Evolutionary conservation across 2,888 invertebrate species (phyloP), one percentile per base, ranked within the genome.

Genomic region (Lasioglossum oenotherae): DNA sequence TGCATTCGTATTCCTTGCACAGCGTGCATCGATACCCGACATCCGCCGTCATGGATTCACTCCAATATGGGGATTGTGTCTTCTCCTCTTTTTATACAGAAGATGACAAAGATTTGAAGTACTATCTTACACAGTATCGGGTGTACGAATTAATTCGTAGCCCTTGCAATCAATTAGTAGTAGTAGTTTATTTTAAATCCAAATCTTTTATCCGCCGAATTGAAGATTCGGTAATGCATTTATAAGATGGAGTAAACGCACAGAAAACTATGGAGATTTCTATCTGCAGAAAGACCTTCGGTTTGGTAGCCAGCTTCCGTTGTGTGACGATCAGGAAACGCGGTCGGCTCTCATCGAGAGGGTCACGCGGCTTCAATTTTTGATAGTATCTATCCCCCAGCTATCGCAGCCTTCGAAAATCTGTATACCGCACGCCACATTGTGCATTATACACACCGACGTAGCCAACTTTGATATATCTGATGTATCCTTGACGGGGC

Each of bases 321-420:
- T 31, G 19, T 35, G 35, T 16, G 19, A 67, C 19, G 19, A 67
- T 67, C 35, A 67, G 35, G 67, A 67, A 67, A 67, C 35, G 27
- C 8, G 19, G 67, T 35, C 64, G 6, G 64, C 31, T 31, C 35
- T 78, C 80, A 67, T 49, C 57, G 77, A 71, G 78, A 80, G 75
- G 78, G 81, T 78, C 82, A 74, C 87, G 83, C 69, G 88, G 84
- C 88, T 86, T 91, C 89, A 90, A 90, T 90, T 87, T 87, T 84
- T 82, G 71, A 88, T 87, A 80, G 69, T 74, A 31, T 57, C 80
- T 74, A 80, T 84, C 69, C 46, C 71, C 49, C 46, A 80, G 80
- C 78, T 12, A 27, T 84, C 78, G 72, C 84, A 74, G 57, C 74
- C 73, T 69, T 49, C 78, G 77, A 85, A 81, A 78, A 88, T 80